Evolutionary conservation across 92 coral and sea anemone genomes (phyloP).

Genomic region (Chrysogorgia sp.): DNA sequence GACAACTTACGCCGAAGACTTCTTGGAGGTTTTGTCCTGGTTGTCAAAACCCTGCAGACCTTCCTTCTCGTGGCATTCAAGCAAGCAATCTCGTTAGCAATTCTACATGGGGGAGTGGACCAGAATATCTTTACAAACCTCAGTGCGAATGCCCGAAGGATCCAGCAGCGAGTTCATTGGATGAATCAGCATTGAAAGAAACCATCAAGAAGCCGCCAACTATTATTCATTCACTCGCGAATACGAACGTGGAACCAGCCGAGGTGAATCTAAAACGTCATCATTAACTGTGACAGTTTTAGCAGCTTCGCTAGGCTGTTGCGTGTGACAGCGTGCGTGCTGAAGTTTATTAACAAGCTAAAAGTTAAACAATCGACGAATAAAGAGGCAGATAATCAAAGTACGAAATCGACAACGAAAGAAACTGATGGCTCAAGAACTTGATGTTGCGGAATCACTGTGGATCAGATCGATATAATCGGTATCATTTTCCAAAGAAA

Average conservation of each 20-base stretch:
- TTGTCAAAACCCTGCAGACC: slow-evolving; percentile 6
- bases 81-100: slow-evolving; percentile 9
- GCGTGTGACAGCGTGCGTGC: slow-evolving; percentile 44
- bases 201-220: slow-evolving; percentile 21
- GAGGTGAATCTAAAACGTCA: slow-evolving; percentile 34
- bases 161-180: slow-evolving; percentile 22
- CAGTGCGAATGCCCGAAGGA: slow-evolving; percentile 62
- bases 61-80: no score
- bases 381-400: background rate
- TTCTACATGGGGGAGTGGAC: slow-evolving; percentile 52
- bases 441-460: slow-evolving; percentile 57
- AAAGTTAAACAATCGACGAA: background rate
- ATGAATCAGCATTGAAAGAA: slow-evolving; percentile 29
- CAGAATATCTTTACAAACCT: slow-evolving; percentile 45
- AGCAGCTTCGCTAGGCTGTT: slow-evolving; percentile 26
- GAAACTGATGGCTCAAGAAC: slow-evolving; percentile 51
- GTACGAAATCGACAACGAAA: background rate
- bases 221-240: slow-evolving; percentile 25
- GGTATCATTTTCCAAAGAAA: slow-evolving; percentile 53
- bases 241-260: slow-evolving; percentile 3
- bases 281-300: slow-evolving; percentile 44
- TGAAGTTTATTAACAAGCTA: slow-evolving; percentile 24
- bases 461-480: slow-evolving; percentile 66
- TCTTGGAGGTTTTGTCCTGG: no score
- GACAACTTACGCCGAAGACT: no score